These are phyloP conservation scores for Phoxinus phoxinus DNA, from an alignment of 2,113 vertebrate species.

Conservation along the genomic window DNA sequence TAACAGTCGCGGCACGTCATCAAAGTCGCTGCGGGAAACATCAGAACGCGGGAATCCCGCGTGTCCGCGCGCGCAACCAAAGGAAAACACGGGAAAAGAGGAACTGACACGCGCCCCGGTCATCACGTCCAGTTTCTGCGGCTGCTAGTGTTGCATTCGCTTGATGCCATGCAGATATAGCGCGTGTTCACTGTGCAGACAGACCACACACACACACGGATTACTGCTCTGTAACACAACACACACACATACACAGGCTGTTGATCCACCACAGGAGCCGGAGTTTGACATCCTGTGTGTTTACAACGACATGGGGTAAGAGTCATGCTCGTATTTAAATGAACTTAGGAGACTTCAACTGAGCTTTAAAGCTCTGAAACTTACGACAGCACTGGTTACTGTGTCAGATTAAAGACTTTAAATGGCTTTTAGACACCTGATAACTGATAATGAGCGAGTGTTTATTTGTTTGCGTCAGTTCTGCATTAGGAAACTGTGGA, in stretches of 20 bases:
- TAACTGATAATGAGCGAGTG: too few relatives aligned
- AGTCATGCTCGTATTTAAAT: slow-evolving; percentile 6
- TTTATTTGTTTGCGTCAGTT: too few relatives aligned
- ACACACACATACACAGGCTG: slow-evolving; percentile 18
- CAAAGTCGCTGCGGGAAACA: slow-evolving; percentile 7
- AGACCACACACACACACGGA: not conserved
- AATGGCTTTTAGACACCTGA: not conserved
- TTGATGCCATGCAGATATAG: slow-evolving; percentile 2
- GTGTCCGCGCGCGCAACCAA: slow-evolving; percentile 39
- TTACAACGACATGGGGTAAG: slow-evolving; percentile 75
- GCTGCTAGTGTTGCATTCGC: not conserved
- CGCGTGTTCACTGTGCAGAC: not conserved
- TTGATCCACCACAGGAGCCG: not conserved
- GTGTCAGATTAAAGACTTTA: too few relatives aligned
- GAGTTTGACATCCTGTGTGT: slow-evolving; percentile 36
- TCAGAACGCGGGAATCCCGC: slow-evolving; percentile 2
- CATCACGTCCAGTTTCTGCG: slow-evolving; percentile 11
- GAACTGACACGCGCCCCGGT: slow-evolving; percentile 3
- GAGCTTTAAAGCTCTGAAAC: not conserved
- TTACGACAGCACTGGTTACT: not conserved
- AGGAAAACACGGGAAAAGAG: slow-evolving; percentile 7
- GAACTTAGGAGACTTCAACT: not conserved
- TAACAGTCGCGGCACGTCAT: slow-evolving; percentile 26
- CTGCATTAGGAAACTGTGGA: too few relatives aligned
- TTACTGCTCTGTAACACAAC: not conserved